phyloP scores from a whole-genome alignment of 2,797 vertebrate species.

The Acomys russatus region DNA sequence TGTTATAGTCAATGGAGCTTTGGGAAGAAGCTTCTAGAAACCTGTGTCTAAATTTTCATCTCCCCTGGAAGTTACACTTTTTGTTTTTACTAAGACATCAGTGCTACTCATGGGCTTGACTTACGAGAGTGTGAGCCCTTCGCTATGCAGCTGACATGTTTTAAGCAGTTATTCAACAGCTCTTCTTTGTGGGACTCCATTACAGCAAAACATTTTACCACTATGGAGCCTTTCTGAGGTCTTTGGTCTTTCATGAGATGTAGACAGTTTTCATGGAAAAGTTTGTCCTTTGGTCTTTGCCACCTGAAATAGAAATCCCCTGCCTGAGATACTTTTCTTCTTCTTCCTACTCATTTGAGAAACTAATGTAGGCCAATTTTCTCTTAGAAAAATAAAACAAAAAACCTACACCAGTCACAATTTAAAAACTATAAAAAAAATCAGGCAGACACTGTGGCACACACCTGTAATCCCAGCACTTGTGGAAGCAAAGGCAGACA shows the following conservation, averaged over 20 bases:
- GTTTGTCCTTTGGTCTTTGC: conserved; percentile 63
- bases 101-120: background rate
- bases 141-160: background rate
- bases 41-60: background rate
- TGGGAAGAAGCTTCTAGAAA: background rate
- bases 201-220: background rate
- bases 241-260: conserved; percentile 42
- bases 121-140: background rate
- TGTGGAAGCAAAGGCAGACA: no score
- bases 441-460: no score
- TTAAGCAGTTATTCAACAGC: background rate
- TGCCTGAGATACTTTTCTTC: background rate
- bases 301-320: conserved; percentile 67
- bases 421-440: conserved; percentile 26
- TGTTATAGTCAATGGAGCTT: background rate
- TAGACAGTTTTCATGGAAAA: background rate
- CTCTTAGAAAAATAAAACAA: conserved; percentile 40
- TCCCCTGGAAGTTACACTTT: background rate
- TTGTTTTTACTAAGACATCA: conserved; percentile 5
- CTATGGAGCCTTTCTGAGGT: background rate
- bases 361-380: conserved; percentile 30
- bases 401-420: background rate
- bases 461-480: no score
- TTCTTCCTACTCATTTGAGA: background rate
- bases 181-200: background rate